Evolutionary conservation across 37 sponge, comb jelly and placozoan genomes (phyloP).

Genomic region (Corticium candelabrum): DNA sequence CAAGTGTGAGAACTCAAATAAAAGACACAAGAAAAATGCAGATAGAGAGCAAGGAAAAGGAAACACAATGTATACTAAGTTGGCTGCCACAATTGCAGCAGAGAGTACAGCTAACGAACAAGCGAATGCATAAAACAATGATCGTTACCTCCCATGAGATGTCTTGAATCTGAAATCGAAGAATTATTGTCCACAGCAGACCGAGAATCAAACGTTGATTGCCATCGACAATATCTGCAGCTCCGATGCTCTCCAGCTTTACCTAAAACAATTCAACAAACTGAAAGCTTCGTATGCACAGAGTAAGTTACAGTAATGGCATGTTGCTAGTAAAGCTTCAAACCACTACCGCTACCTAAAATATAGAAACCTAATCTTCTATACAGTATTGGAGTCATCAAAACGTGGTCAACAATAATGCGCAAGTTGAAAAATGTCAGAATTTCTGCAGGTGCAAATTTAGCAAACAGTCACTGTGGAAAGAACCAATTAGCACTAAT

Average conservation of each 20-base stretch:
- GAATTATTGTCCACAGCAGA: constrained; percentile 88
- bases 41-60: too few species aligned
- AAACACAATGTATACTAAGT: neutral
- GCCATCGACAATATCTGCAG: constrained; percentile 95
- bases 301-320: neutral
- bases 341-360: too few species aligned
- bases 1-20: too few species aligned
- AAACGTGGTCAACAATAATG: neutral
- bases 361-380: too few species aligned
- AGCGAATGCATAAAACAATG: too few species aligned
- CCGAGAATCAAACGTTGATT: constrained; percentile 81
- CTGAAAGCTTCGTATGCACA: neutral
- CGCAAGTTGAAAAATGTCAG: too few species aligned
- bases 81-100: neutral
- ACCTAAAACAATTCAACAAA: constrained; percentile 34
- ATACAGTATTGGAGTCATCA: neutral
- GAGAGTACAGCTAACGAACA: neutral
- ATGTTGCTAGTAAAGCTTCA: neutral
- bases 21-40: too few species aligned
- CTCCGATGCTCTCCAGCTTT: constrained; percentile 79
- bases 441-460: too few species aligned
- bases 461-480: too few species aligned
- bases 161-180: constrained; percentile 75
- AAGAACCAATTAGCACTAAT: too few species aligned
- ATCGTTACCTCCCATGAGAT: constrained; percentile 68